Evolutionary conservation across 2,113 vertebrate genomes (phyloP), one percentile per base, ranked within the genome.

Genomic region (Acanthisitta chloris): DNA sequence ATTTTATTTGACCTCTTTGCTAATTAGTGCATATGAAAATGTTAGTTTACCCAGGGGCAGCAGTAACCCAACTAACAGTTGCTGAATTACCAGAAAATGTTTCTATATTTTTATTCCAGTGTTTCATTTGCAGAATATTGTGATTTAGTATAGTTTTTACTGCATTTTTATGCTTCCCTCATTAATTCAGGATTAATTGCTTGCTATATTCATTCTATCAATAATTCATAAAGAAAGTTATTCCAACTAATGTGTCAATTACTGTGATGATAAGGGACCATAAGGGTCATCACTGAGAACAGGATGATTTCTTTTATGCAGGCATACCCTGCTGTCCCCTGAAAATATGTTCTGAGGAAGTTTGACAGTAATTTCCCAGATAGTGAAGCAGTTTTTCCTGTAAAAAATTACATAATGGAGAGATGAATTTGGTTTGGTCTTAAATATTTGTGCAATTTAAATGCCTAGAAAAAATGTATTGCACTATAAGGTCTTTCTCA

Each of bases 1-100:
- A 88, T 90, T 86, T 90, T 93, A 80, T 93, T 86, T 96, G 96
- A 96, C 95, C 96, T 97, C 94, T 95, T 97, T 97, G 92, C 72
- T 95, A 96, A 97, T 97, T 97, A 97, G 96, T 96, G 96, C 96
- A 84, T 95, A 83, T 51, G 64, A 97, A 96, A 97, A 97, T 97
- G 91, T 70, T 42, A 88, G 88, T 83, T 96, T 95, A 96, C 95
- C 94, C 94, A 96, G 64, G 74, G 96, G 96, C 95, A 88, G 76
- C 58, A 83, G 80, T 51, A 86, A 92, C 42, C 76, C 76, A 74
- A 51, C 59, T 81, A 93, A 90, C 72, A 94, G 81, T 96, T 94
- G 24, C 59, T 95, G 91, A 90, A 83, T 74, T 94, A 94, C 43
- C 69, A 92, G 51, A 73, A 96, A 94, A 88, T 31, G 5, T 71